Percentiles rank a stretch among this genome's conserved stretches.
Conservation (phyloP, 2,888 invertebrate genomes). For the Lepidochrysops patricia region DNA sequence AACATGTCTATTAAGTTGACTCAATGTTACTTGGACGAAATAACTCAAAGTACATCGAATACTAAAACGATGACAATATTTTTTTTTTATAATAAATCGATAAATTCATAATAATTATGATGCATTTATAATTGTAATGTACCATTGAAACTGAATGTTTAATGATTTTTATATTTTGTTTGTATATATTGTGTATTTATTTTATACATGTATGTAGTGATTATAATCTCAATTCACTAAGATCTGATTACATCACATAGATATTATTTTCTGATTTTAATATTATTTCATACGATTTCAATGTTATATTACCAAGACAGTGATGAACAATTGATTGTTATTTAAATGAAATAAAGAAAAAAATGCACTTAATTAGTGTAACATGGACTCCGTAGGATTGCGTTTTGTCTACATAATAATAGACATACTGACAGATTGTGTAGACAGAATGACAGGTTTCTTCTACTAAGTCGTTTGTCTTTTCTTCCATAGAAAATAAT, state of each 20-base stretch:
- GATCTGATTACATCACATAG: not conserved
- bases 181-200: not conserved
- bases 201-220: not conserved
- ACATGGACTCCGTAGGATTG: no score
- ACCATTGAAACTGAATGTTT: not conserved
- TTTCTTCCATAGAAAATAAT: no score
- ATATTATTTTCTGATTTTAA: not conserved
- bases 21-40: not conserved
- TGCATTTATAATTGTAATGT: not conserved
- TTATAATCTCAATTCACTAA: not conserved
- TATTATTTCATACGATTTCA: no score
- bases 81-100: not conserved
- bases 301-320: not conserved
- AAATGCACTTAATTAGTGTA: no score
- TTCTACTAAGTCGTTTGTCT: no score
- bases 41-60: not conserved
- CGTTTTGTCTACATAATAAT: no score
- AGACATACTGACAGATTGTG: no score
- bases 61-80: slow-evolving; percentile 5
- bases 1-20: not conserved
- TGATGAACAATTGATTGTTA: not conserved
- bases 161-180: not conserved
- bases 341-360: no score
- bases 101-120: not conserved
- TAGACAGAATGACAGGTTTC: no score